Evolutionary conservation across 2,888 invertebrate genomes (phyloP).

Genomic region (Boloria selene): DNA sequence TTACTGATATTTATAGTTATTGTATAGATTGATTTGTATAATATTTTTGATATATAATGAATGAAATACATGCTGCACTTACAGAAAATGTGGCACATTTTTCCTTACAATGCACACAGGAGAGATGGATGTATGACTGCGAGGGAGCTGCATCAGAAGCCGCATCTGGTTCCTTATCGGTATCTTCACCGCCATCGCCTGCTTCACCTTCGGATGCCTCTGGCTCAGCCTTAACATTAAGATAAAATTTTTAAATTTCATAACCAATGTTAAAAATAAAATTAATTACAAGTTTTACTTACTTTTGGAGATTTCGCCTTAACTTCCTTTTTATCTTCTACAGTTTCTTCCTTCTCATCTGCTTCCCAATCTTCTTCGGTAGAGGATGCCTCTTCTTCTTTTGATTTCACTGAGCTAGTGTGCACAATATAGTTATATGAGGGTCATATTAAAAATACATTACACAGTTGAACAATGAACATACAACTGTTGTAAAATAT

Average conservation of each 20-base stretch:
- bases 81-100: slow-evolving; percentile 89
- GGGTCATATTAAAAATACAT: not conserved
- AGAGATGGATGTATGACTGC: slow-evolving; percentile 85
- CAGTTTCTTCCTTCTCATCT: slow-evolving; percentile 70
- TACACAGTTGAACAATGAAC: not conserved
- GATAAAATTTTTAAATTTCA: slow-evolving; percentile 1
- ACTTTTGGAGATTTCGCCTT: slow-evolving; percentile 74
- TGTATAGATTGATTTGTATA: no score
- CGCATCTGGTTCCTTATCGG: slow-evolving; percentile 81
- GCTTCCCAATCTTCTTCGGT: slow-evolving; percentile 79
- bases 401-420: slow-evolving; percentile 71
- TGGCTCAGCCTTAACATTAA: slow-evolving; percentile 50
- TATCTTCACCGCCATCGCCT: slow-evolving; percentile 76
- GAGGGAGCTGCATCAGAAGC: slow-evolving; percentile 67
- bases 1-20: no score
- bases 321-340: slow-evolving; percentile 69
- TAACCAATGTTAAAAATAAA: not conserved
- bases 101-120: slow-evolving; percentile 90
- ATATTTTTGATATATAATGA: no score
- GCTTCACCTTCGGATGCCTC: slow-evolving; percentile 71
- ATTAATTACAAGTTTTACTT: slow-evolving; percentile 21
- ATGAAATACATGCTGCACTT: no score
- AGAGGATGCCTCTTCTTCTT: slow-evolving; percentile 72
- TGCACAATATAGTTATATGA: slow-evolving; percentile 6
- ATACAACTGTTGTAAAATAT: not conserved